A percentile compares a stretch with the other conserved stretches of the same genome.
Conservation (phyloP, 2,888 invertebrate genomes). For the Heliconius hortense region DNA sequence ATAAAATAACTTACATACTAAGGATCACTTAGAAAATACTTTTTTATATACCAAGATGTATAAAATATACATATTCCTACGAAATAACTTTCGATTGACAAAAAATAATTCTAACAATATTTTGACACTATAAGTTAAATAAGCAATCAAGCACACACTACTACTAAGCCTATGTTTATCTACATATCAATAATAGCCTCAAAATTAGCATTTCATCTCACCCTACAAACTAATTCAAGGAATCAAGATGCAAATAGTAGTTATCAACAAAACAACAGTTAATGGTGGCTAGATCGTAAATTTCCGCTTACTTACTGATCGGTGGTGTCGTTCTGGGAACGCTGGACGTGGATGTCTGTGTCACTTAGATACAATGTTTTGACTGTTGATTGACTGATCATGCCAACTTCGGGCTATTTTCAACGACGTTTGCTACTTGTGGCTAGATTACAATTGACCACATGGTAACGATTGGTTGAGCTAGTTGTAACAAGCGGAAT, state of each 20-base stretch:
- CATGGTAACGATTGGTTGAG: conserved; percentile 20
- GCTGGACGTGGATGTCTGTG: conserved; percentile 47
- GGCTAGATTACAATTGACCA: conserved; percentile 32
- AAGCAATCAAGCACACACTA: neutral
- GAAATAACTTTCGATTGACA: neutral
- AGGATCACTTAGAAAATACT: no score
- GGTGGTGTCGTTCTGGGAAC: conserved; percentile 61
- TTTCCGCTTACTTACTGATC: conserved; percentile 45
- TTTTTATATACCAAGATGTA: no score
- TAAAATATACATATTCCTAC: no score
- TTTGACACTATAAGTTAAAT: neutral
- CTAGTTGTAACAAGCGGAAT: neutral
- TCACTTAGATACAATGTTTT: conserved; percentile 60
- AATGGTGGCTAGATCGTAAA: conserved; percentile 41
- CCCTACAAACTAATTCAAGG: conserved; percentile 24
- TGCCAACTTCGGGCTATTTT: conserved; percentile 54
- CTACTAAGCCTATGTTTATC: neutral
- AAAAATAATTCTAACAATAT: neutral
- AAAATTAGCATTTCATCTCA: conserved; percentile 5
- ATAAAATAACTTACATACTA: no score
- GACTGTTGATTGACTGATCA: conserved; percentile 76
- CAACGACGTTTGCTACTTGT: conserved; percentile 35
- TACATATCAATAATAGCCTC: conserved; percentile 2
- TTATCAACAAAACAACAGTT: conserved; percentile 36
- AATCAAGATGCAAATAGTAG: conserved; percentile 19